These are phyloP conservation scores for Mus spicilegus DNA, from an alignment of 2,113 vertebrate species.

Conservation along the genomic window DNA sequence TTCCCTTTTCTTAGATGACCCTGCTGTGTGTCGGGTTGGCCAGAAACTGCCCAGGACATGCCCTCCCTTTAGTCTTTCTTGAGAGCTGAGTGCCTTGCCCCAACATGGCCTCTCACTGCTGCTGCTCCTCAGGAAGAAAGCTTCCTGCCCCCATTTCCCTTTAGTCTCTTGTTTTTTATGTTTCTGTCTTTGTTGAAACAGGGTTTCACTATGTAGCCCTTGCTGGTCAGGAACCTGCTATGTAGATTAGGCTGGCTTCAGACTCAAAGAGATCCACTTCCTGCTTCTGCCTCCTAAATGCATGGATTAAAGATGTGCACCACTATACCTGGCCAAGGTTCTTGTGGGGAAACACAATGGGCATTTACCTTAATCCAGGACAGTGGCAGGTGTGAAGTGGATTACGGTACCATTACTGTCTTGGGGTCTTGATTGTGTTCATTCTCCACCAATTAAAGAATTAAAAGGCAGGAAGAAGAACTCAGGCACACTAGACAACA, in stretches of 20 bases:
- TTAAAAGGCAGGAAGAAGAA: not conserved
- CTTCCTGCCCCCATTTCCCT: not conserved
- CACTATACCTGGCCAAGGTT: not conserved
- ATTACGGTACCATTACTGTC: not conserved
- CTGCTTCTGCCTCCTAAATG: not conserved
- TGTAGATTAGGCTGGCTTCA: not conserved
- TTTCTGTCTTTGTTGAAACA: not conserved
- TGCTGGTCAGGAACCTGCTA: not conserved
- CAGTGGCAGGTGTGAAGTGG: not conserved
- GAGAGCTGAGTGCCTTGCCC: not conserved
- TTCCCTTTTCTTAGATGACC: not conserved
- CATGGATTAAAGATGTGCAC: not conserved
- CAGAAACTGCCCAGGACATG: not conserved
- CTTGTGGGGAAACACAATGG: not conserved
- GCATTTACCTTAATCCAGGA: not conserved
- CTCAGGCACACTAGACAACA: not conserved
- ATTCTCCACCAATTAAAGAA: not conserved
- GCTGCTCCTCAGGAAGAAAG: not conserved
- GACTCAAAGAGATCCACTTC: not conserved
- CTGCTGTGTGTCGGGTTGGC: not conserved
- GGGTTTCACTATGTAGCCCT: not conserved
- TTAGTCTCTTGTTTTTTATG: not conserved
- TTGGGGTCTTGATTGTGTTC: not conserved
- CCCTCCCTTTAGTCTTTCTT: not conserved
- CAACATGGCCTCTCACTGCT: no score